Evolutionary conservation across 2,888 invertebrate species (phyloP), one percentile per base, ranked within the genome.

Genomic region (Pristionchus maxplancki): DNA sequence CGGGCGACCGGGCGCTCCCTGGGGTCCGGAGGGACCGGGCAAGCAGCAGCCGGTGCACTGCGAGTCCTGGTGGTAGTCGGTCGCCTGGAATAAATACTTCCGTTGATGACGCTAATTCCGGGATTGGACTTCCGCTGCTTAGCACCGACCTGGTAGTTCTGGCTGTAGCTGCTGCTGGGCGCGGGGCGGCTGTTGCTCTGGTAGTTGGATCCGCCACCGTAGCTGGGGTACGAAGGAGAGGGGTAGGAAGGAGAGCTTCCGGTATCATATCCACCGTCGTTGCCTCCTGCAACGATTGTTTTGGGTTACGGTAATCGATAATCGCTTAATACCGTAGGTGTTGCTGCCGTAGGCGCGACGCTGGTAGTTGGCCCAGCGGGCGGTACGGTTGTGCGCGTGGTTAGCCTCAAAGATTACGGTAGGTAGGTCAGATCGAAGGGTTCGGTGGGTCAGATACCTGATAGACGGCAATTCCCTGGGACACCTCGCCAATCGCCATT

Each of bases 11-110:
- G 90, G 86, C 3, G 87, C 44, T 1, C 90, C 90, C 28, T 78
- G 44, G 4, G 90, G 90, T n/a, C 90, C 90, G 17, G 90, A 87
- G 48, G 90, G 89, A 15, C 90, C 90, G 44, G 90, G 90, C 34
- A 90, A 85, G 82, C 90, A 90, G 89, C 86, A 87, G 48, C 86
- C 86, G 34, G 24, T 71, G 86, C 86, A 87, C 71, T 87, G 86
- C 34, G 86, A 90, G 90, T 20, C 90, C 86, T 40, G 64, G 50
- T 71, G 86, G 86, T 71, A 87, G 48, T 87, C 86, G 71, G 86
- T 87, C 20, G 48, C 64, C 85, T 85, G 53, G 44, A 53, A 58
- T 8, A 20, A 8, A n/a, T 6, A 24, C 24, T 58, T 58, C 58
- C 58, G 58, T 20, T 5, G 13, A 15, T 71, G 31, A 5, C 0